Evolutionary conservation across 1,140 invertebrate species (phyloP).

Genomic region (Chironomus striatipennis): DNA sequence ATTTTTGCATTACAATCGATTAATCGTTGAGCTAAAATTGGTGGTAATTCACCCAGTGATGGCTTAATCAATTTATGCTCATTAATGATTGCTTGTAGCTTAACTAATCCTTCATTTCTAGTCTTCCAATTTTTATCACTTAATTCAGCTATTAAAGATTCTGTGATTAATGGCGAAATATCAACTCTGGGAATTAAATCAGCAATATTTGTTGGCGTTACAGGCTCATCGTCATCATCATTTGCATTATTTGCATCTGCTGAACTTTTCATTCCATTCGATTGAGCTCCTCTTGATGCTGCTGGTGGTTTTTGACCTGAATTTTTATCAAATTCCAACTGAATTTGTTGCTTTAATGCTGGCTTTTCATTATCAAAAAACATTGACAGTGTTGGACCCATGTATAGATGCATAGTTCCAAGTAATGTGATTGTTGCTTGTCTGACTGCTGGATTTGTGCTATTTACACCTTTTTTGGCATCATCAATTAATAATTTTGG

Average conservation of each 20-base stretch:
- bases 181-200: slow-evolving; percentile 69
- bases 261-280: slow-evolving; percentile 27
- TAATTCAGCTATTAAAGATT: slow-evolving; percentile 69
- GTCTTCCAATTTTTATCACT: slow-evolving; percentile 93
- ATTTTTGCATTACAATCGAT: slow-evolving; percentile 88
- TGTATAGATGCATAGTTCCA: slow-evolving; percentile 69
- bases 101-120: slow-evolving; percentile 38
- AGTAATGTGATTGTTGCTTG: slow-evolving; percentile 57
- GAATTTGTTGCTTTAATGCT: slow-evolving; percentile 74
- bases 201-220: slow-evolving; percentile 46
- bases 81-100: slow-evolving; percentile 48
- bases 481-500: slow-evolving; percentile 70
- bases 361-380: slow-evolving; percentile 85
- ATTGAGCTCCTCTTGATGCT: slow-evolving; percentile 53
- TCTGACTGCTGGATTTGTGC: slow-evolving; percentile 75
- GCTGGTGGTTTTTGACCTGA: slow-evolving; percentile 58
- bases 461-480: slow-evolving; percentile 72
- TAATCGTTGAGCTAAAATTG: slow-evolving; percentile 63
- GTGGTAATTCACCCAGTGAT: slow-evolving; percentile 72
- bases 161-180: slow-evolving; percentile 78
- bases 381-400: slow-evolving; percentile 62
- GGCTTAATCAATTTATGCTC: slow-evolving; percentile 73
- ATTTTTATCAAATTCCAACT: slow-evolving; percentile 77
- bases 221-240: slow-evolving; percentile 42
- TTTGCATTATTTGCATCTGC: background rate